Base-by-base conservation (phyloP, 2,888 invertebrate species). In the Neoascia interrupta region DNA sequence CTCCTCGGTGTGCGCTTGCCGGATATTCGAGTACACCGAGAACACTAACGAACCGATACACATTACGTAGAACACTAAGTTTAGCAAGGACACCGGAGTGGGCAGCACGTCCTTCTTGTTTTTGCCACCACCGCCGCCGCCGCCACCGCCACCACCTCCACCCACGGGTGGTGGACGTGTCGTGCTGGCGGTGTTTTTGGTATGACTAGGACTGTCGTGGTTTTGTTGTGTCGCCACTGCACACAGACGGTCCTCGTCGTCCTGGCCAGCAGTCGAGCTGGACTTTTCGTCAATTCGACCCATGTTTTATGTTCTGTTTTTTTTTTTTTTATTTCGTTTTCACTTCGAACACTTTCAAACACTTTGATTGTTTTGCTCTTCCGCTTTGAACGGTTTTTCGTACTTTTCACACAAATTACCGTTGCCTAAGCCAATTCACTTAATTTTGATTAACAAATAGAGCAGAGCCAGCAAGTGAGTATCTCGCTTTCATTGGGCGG, bases 11-110 rank as follows among this genome's bases (percentile, higher is more conserved):
- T 87, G 85, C 61, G 86, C 85, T 81, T 89, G 88, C 56, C 88
- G 86, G 82, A 87, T 85, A 73, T 87, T 88, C 75, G 85, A 85
- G 72, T 89, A 89, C 26, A 89, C 81, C 2, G 89, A 87, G 64
- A 89, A 87, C 66, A 85, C 87, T 84, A 89, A 84, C 63, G 88
- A 87, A 82, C 85, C 85, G 81, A 88, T 84, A 84, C 88, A 88
- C 81, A 89, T 84, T 83, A 87, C 84, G 82, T 87, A 89, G 83
- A 88, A 84, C 82, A 86, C 84, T 72, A 88, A 83, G 82, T 87
- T 87, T 82, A 87, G 82, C 83, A 87, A 83, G 80, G 88, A 86
- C 81, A 85, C 83, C 45, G 82, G 81, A 23, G 75, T 34, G 11
- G 63, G 63, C 28, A 72, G 36, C 18, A 18, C 6, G 45, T 61